Conservation (phyloP, 2,113 vertebrate species). For the Marcusenius ussheri region DNA sequence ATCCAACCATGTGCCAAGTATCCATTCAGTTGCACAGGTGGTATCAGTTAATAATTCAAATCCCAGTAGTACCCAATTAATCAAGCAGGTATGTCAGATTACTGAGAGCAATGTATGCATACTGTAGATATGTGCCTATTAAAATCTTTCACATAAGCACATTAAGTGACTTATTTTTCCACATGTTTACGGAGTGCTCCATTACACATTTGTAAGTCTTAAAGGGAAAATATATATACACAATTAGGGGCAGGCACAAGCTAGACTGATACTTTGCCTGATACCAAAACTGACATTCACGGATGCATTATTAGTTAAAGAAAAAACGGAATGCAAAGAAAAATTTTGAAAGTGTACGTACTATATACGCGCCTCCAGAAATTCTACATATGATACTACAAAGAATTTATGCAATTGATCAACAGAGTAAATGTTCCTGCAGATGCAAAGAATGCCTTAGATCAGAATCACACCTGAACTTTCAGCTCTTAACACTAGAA, state of each 20-base stretch:
- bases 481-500: not conserved
- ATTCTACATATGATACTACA: not conserved
- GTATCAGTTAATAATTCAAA: constrained; percentile 1
- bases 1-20: not conserved
- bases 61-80: not conserved
- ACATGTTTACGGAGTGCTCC: not conserved
- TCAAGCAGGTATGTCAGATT: not conserved
- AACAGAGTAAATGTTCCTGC: not conserved
- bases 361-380: not conserved
- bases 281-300: not conserved
- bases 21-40: not conserved
- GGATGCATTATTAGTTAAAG: not conserved
- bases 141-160: not conserved
- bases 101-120: not conserved
- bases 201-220: not conserved
- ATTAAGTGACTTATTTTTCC: not conserved
- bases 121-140: not conserved
- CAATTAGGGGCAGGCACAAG: not conserved
- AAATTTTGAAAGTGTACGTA: not conserved
- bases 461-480: not conserved
- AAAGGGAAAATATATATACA: not conserved
- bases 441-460: not conserved
- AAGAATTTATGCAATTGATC: not conserved
- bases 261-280: not conserved
- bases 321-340: not conserved